These are phyloP conservation scores for Rhinella marina DNA, from an alignment of 2,797 vertebrate genomes.

Conservation along the genomic window DNA sequence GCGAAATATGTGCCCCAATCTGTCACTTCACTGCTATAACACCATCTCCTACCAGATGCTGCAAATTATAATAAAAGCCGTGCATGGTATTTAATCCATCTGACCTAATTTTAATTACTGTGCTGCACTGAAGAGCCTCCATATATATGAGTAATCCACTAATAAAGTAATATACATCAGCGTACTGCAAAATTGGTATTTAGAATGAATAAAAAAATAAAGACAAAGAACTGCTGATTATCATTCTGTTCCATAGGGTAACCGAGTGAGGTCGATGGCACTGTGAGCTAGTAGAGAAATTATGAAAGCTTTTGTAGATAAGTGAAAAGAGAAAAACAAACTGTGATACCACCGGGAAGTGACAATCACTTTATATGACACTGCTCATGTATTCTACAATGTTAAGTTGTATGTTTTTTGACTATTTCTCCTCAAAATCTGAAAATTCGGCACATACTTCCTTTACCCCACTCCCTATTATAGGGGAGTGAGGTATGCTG, in stretches of 20 bases:
- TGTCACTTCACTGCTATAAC: constrained; percentile 51
- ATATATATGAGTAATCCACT: constrained; percentile 20
- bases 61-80: constrained; percentile 46
- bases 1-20: constrained; percentile 54
- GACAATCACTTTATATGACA: neutral
- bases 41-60: constrained; percentile 56
- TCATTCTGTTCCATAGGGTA: neutral
- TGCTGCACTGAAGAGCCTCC: neutral
- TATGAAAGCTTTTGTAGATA: constrained; percentile 17
- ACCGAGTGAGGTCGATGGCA: constrained; percentile 9
- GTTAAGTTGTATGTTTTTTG: neutral
- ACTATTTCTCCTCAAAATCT: neutral
- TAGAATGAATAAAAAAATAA: constrained; percentile 4
- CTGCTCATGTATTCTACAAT: neutral
- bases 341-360: neutral
- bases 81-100: constrained; percentile 45
- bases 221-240: constrained; percentile 30
- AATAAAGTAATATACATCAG: constrained; percentile 30
- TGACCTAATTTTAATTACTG: constrained; percentile 57
- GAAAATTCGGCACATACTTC: neutral
- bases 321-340: constrained; percentile 3
- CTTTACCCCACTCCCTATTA: neutral
- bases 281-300: neutral
- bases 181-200: constrained; percentile 19
- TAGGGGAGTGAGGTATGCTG: neutral